Base-by-base conservation (phyloP, 2,113 vertebrate species). In the Tympanuchus pallidicinctus region DNA sequence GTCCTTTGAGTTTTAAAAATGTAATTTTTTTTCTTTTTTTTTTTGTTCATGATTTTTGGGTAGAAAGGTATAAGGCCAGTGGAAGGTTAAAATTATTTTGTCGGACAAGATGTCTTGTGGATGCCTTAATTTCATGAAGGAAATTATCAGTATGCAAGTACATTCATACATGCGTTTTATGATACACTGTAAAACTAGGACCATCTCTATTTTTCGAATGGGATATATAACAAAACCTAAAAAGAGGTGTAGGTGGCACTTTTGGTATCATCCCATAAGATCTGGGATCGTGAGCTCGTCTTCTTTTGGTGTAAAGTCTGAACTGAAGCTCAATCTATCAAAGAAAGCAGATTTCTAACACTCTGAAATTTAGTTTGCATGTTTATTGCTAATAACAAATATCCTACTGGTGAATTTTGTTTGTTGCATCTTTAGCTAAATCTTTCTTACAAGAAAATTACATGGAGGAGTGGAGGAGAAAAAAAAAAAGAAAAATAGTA, bases 41-140 rank as follows among this genome's bases (percentile, higher is more conserved):
- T 56, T 5, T 30, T 57, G 47, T 92, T 91, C 48, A 38, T 74
- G 6, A 42, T 24, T 64, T 48, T 34, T 65, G 65, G 27, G 21
- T 61, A 65, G 70, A 89, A 88, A 82, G 38, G 38, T 24, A 40
- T 30, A 90, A 93, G 15, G 4, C 60, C 48, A 22, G 4, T 77
- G 42, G 56, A 82, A 85, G 14, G 18, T 72, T 71, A 63, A 79
- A 59, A 87, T 88, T 67, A 38, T 59, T 50, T 75, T 85, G 56
- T 66, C 57, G 91, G 92, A 82, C 74, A 50, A 83, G 91, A 95
- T 93, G 64, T 65, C 72, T 61, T 90, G 50, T 47, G 75, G 86
- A 75, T 88, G 32, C 82, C 60, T 9, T 88, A 42, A 77, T 82
- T 90, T 84, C 61, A 5, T 56, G 67, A 65, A 65, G 88, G 30